Evolutionary conservation across 1,140 invertebrate genomes (phyloP).

Genomic region (Drosophila pseudoobscura): DNA sequence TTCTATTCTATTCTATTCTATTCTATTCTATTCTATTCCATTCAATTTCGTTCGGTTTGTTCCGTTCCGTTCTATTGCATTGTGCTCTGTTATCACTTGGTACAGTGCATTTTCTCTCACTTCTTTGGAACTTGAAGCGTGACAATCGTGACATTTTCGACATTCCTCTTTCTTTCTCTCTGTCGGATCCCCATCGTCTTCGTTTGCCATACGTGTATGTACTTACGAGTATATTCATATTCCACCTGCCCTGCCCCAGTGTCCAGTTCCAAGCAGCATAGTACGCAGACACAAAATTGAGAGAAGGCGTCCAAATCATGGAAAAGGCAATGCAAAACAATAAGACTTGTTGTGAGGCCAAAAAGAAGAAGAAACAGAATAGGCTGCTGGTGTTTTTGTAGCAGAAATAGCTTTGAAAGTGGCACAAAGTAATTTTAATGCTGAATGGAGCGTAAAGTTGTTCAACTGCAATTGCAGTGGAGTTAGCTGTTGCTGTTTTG

Average conservation of each 20-base stretch:
- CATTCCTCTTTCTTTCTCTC: not conserved
- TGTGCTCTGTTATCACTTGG: constrained; percentile 1
- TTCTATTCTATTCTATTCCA: constrained; percentile 6
- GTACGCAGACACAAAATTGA: constrained; percentile 14
- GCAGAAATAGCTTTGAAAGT: constrained; percentile 71
- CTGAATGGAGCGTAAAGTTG: constrained; percentile 80
- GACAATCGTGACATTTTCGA: constrained; percentile 39
- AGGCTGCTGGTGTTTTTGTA: constrained; percentile 15
- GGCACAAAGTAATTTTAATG: constrained; percentile 78
- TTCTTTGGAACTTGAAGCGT: constrained; percentile 21
- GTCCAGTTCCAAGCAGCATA: constrained; percentile 15
- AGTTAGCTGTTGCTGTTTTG: constrained; percentile 22
- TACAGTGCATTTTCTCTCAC: not conserved
- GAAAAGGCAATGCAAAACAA: constrained; percentile 26
- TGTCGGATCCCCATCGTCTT: no score
- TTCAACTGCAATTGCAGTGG: constrained; percentile 74
- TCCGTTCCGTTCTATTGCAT: not conserved
- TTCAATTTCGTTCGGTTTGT: not conserved
- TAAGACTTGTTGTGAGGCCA: constrained; percentile 20
- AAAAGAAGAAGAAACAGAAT: constrained; percentile 38
- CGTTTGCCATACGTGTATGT: not conserved
- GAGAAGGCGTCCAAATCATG: constrained; percentile 18
- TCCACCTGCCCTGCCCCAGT: constrained; percentile 23
- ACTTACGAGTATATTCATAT: not conserved
- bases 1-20: constrained; percentile 5